Percentiles rank a stretch among this genome's conserved stretches.
phyloP scores from a whole-genome alignment of 35 echinoderm and acorn worm species.

The Chiridota heheva region DNA sequence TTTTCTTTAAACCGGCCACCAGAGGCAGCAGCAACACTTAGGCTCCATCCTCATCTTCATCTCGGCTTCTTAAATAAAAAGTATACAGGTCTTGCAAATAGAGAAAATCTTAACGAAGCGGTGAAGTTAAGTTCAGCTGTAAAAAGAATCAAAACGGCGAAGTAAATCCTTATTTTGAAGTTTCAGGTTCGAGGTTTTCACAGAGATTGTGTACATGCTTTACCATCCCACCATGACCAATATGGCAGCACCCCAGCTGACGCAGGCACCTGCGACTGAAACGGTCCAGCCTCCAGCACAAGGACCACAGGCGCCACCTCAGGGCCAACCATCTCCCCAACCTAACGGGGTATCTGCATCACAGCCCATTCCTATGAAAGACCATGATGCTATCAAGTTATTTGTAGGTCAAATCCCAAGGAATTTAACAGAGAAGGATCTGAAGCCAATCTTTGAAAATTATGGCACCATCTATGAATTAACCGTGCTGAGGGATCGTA shows the following conservation, averaged over 20 bases:
- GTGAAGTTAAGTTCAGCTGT: no score
- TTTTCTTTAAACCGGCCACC: no score
- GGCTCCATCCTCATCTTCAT: no score
- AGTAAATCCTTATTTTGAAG: no score
- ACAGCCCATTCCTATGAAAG: constrained; percentile 97
- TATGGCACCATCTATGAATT: constrained; percentile 95
- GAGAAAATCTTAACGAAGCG: no score
- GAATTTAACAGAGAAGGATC: constrained; percentile 96
- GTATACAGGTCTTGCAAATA: no score
- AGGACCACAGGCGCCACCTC: constrained; percentile 47
- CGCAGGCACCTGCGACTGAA: constrained; percentile 48
- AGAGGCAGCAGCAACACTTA: no score
- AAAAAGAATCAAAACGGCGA: no score
- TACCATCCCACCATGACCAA: constrained; percentile 71
- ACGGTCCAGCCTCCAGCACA: constrained; percentile 59
- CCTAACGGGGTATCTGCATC: constrained; percentile 64
- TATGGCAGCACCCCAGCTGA: constrained; percentile 83
- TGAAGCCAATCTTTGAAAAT: constrained; percentile 88
- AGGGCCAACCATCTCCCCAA: constrained; percentile 47
- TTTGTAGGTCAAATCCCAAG: constrained; percentile 96
- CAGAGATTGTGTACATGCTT: constrained; percentile 57
- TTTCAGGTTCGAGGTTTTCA: no score
- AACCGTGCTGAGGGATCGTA: constrained; percentile 93
- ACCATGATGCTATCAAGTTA: constrained; percentile 98
- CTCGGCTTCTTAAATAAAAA: no score